A percentile compares a stretch with the other conserved stretches of the same genome.
Evolutionary conservation across 92 coral and sea anemone species (phyloP).

Genomic region (Heliopora coerulea): DNA sequence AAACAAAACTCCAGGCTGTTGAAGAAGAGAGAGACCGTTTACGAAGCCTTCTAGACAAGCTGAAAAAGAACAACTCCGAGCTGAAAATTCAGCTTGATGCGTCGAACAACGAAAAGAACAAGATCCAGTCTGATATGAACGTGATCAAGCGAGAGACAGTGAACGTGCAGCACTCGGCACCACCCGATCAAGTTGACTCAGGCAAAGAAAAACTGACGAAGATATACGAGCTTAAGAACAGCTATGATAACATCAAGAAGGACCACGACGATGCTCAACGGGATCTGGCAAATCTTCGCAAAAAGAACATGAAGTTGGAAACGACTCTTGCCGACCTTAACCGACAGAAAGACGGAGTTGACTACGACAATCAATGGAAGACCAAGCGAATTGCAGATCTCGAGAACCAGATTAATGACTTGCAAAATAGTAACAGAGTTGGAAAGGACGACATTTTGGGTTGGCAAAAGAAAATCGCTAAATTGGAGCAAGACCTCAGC

Average conservation of each 20-base stretch:
- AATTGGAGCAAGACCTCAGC: conserved; percentile 76
- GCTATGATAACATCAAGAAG: conserved; percentile 68
- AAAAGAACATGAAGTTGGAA: conserved; percentile 63
- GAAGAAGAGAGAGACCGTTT: conserved; percentile 81
- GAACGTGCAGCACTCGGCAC: conserved; percentile 37
- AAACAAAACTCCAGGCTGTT: conserved; percentile 71
- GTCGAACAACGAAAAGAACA: conserved; percentile 81
- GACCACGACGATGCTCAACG: conserved; percentile 65
- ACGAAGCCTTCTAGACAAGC: conserved; percentile 66
- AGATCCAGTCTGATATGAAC: conserved; percentile 68
- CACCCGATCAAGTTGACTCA: conserved; percentile 38
- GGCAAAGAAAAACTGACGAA: conserved; percentile 71
- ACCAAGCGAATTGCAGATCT: conserved; percentile 77
- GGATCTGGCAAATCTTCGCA: conserved; percentile 67
- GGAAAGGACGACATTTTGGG: conserved; percentile 85
- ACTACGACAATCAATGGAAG: conserved; percentile 74
- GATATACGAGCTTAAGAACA: conserved; percentile 76
- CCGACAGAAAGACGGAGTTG: conserved; percentile 72
- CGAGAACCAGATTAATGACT: conserved; percentile 75
- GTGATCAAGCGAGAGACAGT: conserved; percentile 32
- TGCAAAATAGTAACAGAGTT: conserved; percentile 81
- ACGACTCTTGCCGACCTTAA: conserved; percentile 67
- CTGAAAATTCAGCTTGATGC: conserved; percentile 77
- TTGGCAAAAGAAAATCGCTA: conserved; percentile 84
- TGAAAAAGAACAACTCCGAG: conserved; percentile 76